A percentile compares a stretch with the other conserved stretches of the same genome.
Evolutionary conservation across 2,888 invertebrate species (phyloP).

Genomic region (Euspilapteryx auroguttella): DNA sequence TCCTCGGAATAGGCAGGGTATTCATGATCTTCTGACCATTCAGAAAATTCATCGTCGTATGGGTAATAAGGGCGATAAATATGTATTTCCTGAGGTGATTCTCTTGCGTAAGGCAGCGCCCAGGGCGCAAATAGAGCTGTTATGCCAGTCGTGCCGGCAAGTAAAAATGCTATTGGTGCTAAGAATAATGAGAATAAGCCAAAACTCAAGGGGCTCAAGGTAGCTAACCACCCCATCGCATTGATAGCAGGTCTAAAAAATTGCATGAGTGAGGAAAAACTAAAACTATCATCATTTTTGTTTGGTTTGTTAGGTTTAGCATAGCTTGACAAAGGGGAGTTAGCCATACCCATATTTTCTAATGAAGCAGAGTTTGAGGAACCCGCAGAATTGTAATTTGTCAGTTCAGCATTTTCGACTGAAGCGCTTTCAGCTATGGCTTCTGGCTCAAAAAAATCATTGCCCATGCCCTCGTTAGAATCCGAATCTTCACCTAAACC

Average conservation of each 20-base stretch:
- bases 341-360: too few relatives aligned
- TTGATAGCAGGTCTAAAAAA: slow-evolving; percentile 53
- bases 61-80: slow-evolving; percentile 43
- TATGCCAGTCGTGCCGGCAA: slow-evolving; percentile 64
- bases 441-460: slow-evolving; percentile 29
- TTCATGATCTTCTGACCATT: too few relatives aligned
- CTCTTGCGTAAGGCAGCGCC: slow-evolving; percentile 57
- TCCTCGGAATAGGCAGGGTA: too few relatives aligned
- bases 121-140: slow-evolving; percentile 67
- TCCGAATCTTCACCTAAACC: slow-evolving; percentile 29
- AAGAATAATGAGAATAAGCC: slow-evolving; percentile 62
- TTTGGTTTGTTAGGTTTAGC: slow-evolving; percentile 14
- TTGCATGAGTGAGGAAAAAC: slow-evolving; percentile 37
- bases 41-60: too few relatives aligned
- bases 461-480: slow-evolving; percentile 21
- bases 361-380: slow-evolving; percentile 10
- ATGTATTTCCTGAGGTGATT: slow-evolving; percentile 33
- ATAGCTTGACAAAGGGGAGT: slow-evolving; percentile 22
- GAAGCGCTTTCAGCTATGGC: slow-evolving; percentile 28
- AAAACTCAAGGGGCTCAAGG: slow-evolving; percentile 62
- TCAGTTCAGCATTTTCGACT: slow-evolving; percentile 27
- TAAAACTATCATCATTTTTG: slow-evolving; percentile 44
- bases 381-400: slow-evolving; percentile 29
- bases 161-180: slow-evolving; percentile 65
- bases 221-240: slow-evolving; percentile 51